Evolutionary conservation across 2,888 invertebrate species (phyloP).

Genomic region (Esperia sulphurella): DNA sequence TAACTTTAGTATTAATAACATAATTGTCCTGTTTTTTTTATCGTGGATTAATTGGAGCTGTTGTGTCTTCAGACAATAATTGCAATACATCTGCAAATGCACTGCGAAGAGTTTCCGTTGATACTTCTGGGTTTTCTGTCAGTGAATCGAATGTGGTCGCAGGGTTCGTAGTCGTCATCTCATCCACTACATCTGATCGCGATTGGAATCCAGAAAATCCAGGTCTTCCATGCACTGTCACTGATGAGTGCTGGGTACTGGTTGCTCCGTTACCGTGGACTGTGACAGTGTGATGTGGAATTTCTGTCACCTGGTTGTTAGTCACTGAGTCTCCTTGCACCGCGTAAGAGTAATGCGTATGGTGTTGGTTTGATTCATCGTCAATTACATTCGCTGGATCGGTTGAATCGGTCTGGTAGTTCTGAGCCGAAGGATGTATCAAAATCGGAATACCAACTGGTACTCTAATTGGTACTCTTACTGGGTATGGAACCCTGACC

Average conservation of each 20-base stretch:
- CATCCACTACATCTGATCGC: slow-evolving; percentile 40
- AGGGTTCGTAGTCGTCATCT: slow-evolving; percentile 12
- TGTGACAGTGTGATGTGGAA: slow-evolving; percentile 11
- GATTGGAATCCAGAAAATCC: slow-evolving; percentile 53
- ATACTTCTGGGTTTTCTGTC: not conserved
- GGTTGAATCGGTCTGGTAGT: not conserved
- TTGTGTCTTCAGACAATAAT: not conserved
- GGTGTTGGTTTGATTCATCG: not conserved
- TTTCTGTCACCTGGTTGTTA: not conserved
- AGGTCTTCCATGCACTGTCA: slow-evolving; percentile 50
- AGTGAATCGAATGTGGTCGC: not conserved
- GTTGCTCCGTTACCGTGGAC: slow-evolving; percentile 16
- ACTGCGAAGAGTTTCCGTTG: slow-evolving; percentile 14
- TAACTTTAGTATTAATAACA: slow-evolving; percentile 23
- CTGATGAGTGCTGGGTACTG: slow-evolving; percentile 32
- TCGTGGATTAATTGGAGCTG: slow-evolving; percentile 3
- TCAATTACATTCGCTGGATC: not conserved
- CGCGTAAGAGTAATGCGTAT: slow-evolving; percentile 1
- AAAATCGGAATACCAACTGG: slow-evolving; percentile 12
- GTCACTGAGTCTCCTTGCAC: slow-evolving; percentile 5
- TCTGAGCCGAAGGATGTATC: slow-evolving; percentile 3
- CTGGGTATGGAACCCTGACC: slow-evolving; percentile 34
- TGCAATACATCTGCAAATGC: not conserved
- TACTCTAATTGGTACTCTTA: slow-evolving; percentile 29
- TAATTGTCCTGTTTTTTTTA: slow-evolving; percentile 13